These are phyloP conservation scores for Ladona fulva DNA, from an alignment of 1,140 invertebrate genomes.

Conservation along the genomic window DNA sequence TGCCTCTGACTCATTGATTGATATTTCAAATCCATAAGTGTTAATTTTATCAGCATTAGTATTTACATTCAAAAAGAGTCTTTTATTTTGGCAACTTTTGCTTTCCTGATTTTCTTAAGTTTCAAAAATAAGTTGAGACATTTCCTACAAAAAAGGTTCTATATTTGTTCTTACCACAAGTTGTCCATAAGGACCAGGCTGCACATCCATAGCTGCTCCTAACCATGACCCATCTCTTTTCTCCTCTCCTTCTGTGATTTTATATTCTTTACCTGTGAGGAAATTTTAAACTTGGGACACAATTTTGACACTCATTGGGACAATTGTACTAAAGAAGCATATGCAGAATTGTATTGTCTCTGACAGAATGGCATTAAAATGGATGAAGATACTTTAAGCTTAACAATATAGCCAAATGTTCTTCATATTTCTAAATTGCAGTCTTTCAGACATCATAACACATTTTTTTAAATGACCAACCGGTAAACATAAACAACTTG, in stretches of 20 bases:
- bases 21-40: too few species aligned
- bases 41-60: too few species aligned
- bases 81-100: too few species aligned
- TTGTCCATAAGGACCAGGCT: slow-evolving; percentile 18
- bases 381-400: background rate
- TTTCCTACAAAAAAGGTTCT: too few species aligned
- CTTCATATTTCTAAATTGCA: too few species aligned
- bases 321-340: background rate
- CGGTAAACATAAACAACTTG: too few species aligned
- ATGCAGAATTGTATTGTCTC: background rate
- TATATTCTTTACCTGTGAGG: slow-evolving; percentile 14
- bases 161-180: slow-evolving; percentile 22
- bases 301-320: background rate
- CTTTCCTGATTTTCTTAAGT: too few species aligned
- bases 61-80: too few species aligned
- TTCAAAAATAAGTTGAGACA: too few species aligned
- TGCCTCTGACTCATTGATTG: too few species aligned
- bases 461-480: too few species aligned
- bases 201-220: slow-evolving; percentile 28
- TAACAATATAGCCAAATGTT: background rate
- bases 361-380: background rate
- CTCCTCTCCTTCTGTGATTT: slow-evolving; percentile 11
- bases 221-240: slow-evolving; percentile 25
- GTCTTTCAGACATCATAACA: too few species aligned
- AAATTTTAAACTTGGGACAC: background rate